Base-by-base conservation (phyloP, 2,797 vertebrate species). In the Catamblyrhynchus diadema region DNA sequence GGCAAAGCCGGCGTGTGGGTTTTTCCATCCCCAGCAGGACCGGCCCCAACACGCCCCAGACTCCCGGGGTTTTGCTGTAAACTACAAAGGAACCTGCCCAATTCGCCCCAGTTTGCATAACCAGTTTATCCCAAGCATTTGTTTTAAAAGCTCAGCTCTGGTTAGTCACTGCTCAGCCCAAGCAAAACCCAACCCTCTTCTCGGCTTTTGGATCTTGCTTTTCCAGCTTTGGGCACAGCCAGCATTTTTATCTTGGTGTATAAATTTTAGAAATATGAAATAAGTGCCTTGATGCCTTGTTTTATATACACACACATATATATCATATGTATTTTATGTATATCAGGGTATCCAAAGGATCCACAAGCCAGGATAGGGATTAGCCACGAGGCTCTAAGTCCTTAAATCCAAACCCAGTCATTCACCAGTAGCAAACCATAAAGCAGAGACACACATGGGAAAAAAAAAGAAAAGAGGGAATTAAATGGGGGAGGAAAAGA, bases 61-160 rank as follows among this genome's bases (percentile, higher is more conserved):
- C 94, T 93, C 67, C 41, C 0, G 8, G 64, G 81, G 59, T 92
- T 96, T 95, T 91, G 74, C 75, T 84, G 28, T 47, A 82, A 95
- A 95, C 94, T 95, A 92, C 93, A 92, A 93, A 96, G 95, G 92
- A 95, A 89, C 96, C 91, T 96, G 89, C 92, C 92, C 95, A 82
- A 47, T 95, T 95, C 0, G 37, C 75, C 87, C 84, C 75, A 5
- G 89, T 96, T 96, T 96, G 96, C 96, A 96, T 94, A 96, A 96
- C 96, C 93, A 94, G 96, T 96, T 95, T 88, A 92, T 87, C 91
- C 94, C 75, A 50, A 92, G 87, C 86, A 78, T 85, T 92, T 88
- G 78, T 84, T 94, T 92, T 59, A 95, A 88, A 91, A 95, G 92
- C 92, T 90, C 81, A 23, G 54, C 87, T 90, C 91, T 51, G 13